Evolutionary conservation across 2,113 vertebrate genomes (phyloP), one percentile per base, ranked within the genome.

Genomic region (Ageneiosus marmoratus): DNA sequence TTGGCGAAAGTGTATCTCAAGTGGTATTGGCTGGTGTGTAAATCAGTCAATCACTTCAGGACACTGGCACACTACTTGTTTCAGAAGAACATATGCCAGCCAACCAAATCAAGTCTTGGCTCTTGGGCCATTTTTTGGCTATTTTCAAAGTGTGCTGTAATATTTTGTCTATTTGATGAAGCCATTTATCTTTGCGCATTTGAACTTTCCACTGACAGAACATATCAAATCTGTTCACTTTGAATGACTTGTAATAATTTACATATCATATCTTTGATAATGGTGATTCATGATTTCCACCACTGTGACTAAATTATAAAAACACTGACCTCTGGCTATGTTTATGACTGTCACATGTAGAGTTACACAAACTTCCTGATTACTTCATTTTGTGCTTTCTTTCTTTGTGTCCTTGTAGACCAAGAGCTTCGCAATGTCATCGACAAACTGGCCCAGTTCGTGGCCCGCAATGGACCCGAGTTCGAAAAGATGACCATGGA

Each of bases 401-500:
- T 44, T 58, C n/a, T 60, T 86, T 81, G 65, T 60, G 12, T 51
- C 15, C 72, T 9, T 76, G 8, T 93, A 99, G 98, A 99, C 89
- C 98, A 99, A 89, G 98, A 99, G 89, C 95, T 99, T 82, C 95
- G 95, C 83, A 99, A 99, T 93, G 97, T 99, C 89, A 99, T 99
- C 80, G 98, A 99, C 92, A 99, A 99, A 88, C 90, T 99, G 88
- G 98, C 98, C 22, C 98, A 99, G 90, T 99, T 99, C 88, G 98
- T 99, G 65, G 96, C 98, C 32, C 95, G 98, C 78, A 99, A 99
- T 65, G 98, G 98, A 48, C 98, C 98, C 0, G 97, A 99, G 89
- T 99, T 99, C 86, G 97, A 99, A 92, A 99, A 98, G 91, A 99
- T 99, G 98, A 99, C 98, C 3, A 99, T 98, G 98, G 97, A 98